phyloP scores from a whole-genome alignment of 2,797 vertebrate species.

The Microctenopoma lineatum region DNA sequence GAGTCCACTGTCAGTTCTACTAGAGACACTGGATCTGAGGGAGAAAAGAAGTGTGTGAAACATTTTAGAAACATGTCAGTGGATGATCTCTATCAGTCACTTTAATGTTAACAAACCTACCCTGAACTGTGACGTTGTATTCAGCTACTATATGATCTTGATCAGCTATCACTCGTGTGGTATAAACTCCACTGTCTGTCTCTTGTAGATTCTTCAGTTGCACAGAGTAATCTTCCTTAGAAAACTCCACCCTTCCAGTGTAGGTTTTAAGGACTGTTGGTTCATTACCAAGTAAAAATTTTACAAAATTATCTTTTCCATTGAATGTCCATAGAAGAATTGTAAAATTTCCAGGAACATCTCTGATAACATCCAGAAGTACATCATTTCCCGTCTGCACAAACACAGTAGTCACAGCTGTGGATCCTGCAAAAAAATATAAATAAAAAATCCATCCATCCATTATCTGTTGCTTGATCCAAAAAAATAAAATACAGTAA shows the following conservation, averaged over 20 bases:
- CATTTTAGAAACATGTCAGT: neutral
- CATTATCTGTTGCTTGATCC: no score
- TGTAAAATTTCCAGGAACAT: neutral
- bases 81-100: neutral
- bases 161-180: neutral
- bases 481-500: no score
- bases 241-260: neutral
- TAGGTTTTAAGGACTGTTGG: accelerated
- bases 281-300: accelerated
- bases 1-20: no score
- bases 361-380: neutral
- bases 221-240: neutral
- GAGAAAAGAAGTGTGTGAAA: no score
- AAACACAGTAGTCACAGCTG: slow-evolving; percentile 8
- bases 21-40: slow-evolving; percentile 31
- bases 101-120: slow-evolving; percentile 41
- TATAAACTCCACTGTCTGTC: slow-evolving; percentile 20
- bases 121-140: slow-evolving; percentile 11
- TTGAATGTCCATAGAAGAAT: slow-evolving; percentile 12
- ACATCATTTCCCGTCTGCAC: slow-evolving; percentile 26
- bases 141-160: neutral
- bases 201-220: slow-evolving; percentile 7
- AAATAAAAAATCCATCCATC: no score
- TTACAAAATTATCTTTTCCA: accelerated
- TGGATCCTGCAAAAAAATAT: slow-evolving; percentile 33